Percentiles rank a stretch among this genome's conserved stretches.
phyloP scores from a whole-genome alignment of 2,888 invertebrate genomes.

The Perdita meconis region DNA sequence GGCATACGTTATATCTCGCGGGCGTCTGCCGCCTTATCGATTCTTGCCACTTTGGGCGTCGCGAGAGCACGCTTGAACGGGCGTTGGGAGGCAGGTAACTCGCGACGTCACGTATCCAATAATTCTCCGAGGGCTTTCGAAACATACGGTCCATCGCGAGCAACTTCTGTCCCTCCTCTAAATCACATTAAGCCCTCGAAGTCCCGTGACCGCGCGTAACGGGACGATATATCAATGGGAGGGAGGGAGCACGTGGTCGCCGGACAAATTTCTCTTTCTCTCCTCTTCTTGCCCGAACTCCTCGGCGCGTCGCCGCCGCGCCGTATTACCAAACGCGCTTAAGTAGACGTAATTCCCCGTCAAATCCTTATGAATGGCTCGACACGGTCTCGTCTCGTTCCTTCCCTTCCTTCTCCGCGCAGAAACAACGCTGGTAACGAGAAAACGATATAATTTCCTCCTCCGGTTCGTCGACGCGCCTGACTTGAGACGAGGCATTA shows the following conservation, averaged over 20 bases:
- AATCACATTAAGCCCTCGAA: conserved; percentile 72
- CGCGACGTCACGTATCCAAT: conserved; percentile 68
- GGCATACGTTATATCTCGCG: conserved; percentile 19
- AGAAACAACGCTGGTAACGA: conserved; percentile 8
- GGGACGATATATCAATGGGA: conserved; percentile 64
- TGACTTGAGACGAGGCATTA: conserved; percentile 32
- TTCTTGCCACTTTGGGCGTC: conserved; percentile 43
- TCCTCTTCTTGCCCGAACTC: neutral
- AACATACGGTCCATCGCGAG: conserved; percentile 69
- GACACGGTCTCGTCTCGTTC: neutral
- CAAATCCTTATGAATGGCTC: conserved; percentile 37
- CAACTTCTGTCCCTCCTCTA: conserved; percentile 69
- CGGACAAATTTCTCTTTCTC: conserved; percentile 61
- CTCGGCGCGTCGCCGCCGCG: no score
- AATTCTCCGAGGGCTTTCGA: conserved; percentile 70
- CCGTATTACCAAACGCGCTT: conserved; percentile 33
- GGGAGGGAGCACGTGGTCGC: conserved; percentile 38
- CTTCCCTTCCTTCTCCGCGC: neutral
- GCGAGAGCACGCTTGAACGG: conserved; percentile 37
- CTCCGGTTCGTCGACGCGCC: neutral
- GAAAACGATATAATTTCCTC: conserved; percentile 45
- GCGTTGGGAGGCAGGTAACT: conserved; percentile 36
- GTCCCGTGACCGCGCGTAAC: conserved; percentile 65
- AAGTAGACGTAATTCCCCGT: conserved; percentile 43
- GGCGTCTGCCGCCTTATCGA: conserved; percentile 46